Conservation (phyloP, 2,888 invertebrate species). For the Atethmia centrago region DNA sequence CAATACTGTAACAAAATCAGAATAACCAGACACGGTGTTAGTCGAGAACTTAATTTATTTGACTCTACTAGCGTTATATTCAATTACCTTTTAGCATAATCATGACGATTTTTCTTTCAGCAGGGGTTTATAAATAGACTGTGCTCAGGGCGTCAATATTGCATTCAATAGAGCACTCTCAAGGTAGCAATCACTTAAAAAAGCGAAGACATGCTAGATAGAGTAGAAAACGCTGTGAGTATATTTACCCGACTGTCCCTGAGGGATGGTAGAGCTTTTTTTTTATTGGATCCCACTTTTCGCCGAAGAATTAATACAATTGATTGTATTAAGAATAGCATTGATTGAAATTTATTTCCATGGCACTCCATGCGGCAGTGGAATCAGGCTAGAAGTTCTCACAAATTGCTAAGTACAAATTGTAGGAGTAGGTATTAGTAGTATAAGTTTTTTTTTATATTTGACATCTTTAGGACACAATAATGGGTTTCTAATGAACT, state of each 20-base stretch:
- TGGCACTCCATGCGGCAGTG: neutral
- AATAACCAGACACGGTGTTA: neutral
- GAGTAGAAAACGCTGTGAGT: neutral
- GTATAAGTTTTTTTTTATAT: neutral
- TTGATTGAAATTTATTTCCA: constrained; percentile 1
- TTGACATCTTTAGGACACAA: neutral
- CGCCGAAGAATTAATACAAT: neutral
- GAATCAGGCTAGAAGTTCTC: neutral
- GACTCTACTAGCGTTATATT: neutral
- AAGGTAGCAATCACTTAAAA: constrained; percentile 19
- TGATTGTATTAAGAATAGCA: neutral
- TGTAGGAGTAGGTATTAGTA: too few species aligned
- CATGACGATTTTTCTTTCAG: neutral
- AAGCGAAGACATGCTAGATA: neutral
- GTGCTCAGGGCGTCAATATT: neutral
- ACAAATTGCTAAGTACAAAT: too few species aligned
- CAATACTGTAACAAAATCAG: too few species aligned
- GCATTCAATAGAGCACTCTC: constrained; percentile 6
- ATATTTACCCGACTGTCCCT: too few species aligned
- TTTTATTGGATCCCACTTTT: neutral
- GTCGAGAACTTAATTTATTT: neutral
- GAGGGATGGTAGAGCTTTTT: neutral
- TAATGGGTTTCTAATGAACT: neutral
- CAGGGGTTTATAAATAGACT: neutral
- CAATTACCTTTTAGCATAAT: neutral